A percentile compares a stretch with the other conserved stretches of the same genome.
Conservation (phyloP, 2,797 vertebrate genomes). For the Danio choprae region DNA sequence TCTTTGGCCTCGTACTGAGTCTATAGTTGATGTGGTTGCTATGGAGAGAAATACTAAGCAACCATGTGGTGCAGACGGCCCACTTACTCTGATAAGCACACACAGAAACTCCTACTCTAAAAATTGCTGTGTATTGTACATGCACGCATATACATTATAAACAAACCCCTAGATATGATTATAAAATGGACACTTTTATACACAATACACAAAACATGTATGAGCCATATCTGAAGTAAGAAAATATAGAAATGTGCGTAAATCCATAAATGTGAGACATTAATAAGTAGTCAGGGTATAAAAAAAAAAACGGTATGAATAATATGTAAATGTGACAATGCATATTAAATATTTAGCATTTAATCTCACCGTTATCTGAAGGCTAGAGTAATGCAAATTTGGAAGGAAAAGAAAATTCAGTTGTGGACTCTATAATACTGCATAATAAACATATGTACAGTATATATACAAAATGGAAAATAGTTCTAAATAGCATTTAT, state of each 20-base stretch:
- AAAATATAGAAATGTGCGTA: neutral
- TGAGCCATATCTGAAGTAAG: neutral
- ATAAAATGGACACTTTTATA: neutral
- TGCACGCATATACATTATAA: neutral
- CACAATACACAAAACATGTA: neutral
- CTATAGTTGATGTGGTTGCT: slow-evolving; percentile 67
- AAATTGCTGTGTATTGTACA: neutral
- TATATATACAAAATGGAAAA: too few relatives aligned
- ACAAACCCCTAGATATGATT: neutral
- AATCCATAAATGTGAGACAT: too few relatives aligned
- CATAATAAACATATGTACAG: too few relatives aligned
- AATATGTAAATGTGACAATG: too few relatives aligned
- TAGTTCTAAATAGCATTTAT: too few relatives aligned
- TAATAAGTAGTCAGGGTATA: too few relatives aligned
- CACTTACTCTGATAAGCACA: slow-evolving; percentile 61
- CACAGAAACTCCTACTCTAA: slow-evolving; percentile 18
- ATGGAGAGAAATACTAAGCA: slow-evolving; percentile 58
- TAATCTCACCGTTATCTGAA: too few relatives aligned
- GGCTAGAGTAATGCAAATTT: too few relatives aligned
- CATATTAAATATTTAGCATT: too few relatives aligned
- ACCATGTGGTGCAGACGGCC: slow-evolving; percentile 55
- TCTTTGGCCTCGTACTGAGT: slow-evolving; percentile 8
- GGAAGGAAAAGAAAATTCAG: too few relatives aligned
- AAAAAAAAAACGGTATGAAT: too few relatives aligned
- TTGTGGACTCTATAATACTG: too few relatives aligned